phyloP scores from a whole-genome alignment of 2,113 vertebrate genomes.

The Salvelinus sp. region DNA sequence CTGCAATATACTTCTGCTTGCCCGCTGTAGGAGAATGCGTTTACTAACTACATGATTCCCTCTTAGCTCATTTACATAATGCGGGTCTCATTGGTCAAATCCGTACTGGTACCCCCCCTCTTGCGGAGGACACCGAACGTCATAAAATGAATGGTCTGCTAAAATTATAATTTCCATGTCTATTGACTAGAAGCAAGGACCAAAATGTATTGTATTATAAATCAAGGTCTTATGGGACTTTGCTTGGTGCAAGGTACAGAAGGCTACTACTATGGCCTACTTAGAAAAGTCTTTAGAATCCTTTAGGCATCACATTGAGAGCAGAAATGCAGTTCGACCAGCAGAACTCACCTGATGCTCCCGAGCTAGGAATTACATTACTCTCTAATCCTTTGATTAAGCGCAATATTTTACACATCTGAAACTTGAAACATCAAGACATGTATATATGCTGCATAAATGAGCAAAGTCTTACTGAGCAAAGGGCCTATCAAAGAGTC shows the following conservation, averaged over 20 bases:
- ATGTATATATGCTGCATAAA: too few species aligned
- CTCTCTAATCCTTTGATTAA: too few species aligned
- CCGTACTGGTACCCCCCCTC: not conserved
- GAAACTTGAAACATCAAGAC: too few species aligned
- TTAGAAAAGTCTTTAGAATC: too few species aligned
- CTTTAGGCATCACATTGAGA: too few species aligned
- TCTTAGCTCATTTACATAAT: slow-evolving; percentile 34
- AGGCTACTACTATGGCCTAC: too few species aligned
- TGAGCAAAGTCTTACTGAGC: too few species aligned
- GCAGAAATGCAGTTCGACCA: too few species aligned
- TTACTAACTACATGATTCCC: slow-evolving; percentile 8
- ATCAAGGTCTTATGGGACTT: not conserved
- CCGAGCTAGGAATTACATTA: too few species aligned
- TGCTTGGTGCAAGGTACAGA: not conserved
- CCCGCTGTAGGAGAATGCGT: not conserved
- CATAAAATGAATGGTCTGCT: not conserved
- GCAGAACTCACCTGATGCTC: too few species aligned
- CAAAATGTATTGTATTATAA: not conserved
- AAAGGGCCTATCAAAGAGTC: too few species aligned
- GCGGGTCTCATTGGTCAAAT: slow-evolving; percentile 56
- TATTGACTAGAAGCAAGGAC: not conserved
- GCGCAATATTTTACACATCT: too few species aligned
- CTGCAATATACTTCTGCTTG: not conserved
- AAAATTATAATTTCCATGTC: not conserved
- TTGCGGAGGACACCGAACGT: slow-evolving; percentile 26